Evolutionary conservation across 2,888 invertebrate genomes (phyloP).

Genomic region (Nesidiocoris tenuis): DNA sequence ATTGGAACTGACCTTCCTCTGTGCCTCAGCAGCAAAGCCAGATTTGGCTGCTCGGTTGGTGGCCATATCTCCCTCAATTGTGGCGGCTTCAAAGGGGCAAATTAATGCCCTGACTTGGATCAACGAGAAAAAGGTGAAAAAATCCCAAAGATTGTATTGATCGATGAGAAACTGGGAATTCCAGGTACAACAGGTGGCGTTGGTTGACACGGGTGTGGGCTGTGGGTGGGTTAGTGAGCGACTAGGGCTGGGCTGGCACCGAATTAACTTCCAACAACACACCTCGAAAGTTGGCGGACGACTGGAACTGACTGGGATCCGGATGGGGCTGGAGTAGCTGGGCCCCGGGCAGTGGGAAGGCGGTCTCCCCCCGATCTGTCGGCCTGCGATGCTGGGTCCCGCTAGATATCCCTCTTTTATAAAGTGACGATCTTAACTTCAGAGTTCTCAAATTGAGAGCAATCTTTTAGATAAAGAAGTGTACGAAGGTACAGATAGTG

Average conservation of each 20-base stretch:
- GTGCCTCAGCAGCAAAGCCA: conserved; percentile 94
- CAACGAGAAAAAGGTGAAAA: conserved; percentile 14
- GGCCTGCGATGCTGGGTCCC: not conserved
- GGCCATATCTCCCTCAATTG: conserved; percentile 61
- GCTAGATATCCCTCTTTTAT: no score
- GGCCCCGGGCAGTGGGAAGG: not conserved
- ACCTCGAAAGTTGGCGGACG: not conserved
- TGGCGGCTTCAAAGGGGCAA: conserved; percentile 30
- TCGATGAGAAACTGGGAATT: not conserved
- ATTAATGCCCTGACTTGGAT: conserved; percentile 20
- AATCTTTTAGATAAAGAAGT: no score
- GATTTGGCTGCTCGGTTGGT: conserved; percentile 82
- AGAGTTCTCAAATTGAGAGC: no score
- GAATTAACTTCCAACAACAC: not conserved
- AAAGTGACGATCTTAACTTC: no score
- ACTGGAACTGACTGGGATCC: not conserved
- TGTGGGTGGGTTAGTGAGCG: not conserved
- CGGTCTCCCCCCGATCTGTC: not conserved
- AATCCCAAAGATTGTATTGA: not conserved
- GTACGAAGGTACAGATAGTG: no score
- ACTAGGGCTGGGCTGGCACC: not conserved
- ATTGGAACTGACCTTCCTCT: conserved; percentile 86
- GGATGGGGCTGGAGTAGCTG: not conserved
- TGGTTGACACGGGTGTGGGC: conserved; percentile 3
- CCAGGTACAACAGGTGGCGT: not conserved